These are phyloP conservation scores for Setipinna tenuifilis DNA, from an alignment of 2,797 vertebrate species.

Conservation along the genomic window DNA sequence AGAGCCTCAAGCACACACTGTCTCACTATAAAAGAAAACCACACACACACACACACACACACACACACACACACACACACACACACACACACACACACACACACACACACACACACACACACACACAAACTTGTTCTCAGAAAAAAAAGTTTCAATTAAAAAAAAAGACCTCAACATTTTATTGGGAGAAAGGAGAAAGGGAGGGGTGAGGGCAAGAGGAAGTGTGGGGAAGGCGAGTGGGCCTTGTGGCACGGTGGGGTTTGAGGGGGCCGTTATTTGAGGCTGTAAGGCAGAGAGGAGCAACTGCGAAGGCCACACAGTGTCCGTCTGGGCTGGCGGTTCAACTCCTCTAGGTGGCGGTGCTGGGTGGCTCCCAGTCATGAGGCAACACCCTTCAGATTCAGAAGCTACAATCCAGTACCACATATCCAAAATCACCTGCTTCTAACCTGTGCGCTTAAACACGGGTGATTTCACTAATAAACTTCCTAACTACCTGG, in stretches of 20 bases:
- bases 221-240: neutral
- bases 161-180: constrained; percentile 24
- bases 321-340: constrained; percentile 37
- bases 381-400: too few relatives aligned
- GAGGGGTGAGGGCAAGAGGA: neutral
- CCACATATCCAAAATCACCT: too few relatives aligned
- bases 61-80: neutral
- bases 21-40: neutral
- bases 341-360: constrained; percentile 21
- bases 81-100: neutral
- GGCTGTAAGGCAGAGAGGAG: constrained; percentile 61
- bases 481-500: neutral
- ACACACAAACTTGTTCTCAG: neutral
- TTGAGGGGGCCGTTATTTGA: constrained; percentile 29
- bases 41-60: too few relatives aligned
- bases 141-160: neutral
- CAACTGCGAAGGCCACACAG: constrained; percentile 68
- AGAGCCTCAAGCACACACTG: neutral
- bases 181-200: constrained; percentile 3
- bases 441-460: too few relatives aligned
- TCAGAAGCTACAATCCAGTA: too few relatives aligned
- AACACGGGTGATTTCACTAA: too few relatives aligned
- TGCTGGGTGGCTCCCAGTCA: neutral
- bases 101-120: neutral
- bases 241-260: neutral